A percentile compares a stretch with the other conserved stretches of the same genome.
Conservation (phyloP, 2,888 invertebrate species). For the Torymus aiolomorphi region DNA sequence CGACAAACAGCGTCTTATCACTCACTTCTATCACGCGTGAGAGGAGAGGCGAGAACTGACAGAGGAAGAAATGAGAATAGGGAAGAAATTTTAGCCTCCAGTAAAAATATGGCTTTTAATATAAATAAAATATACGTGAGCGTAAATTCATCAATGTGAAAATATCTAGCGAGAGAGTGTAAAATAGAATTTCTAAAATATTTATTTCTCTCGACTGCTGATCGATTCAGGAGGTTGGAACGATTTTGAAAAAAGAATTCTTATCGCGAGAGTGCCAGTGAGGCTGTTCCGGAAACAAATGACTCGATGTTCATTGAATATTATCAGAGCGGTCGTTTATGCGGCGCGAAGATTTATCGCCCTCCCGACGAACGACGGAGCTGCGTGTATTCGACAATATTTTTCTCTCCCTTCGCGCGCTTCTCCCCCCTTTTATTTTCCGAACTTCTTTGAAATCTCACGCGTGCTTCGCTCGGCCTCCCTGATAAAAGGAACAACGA, state of each 20-base stretch:
- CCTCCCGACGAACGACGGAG: background rate
- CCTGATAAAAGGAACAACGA: background rate
- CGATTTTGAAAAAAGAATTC: background rate
- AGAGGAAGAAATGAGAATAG: too few relatives aligned
- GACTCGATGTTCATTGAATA: slow-evolving; percentile 20
- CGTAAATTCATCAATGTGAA: too few relatives aligned
- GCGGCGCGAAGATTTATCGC: slow-evolving; percentile 8
- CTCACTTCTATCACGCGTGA: background rate
- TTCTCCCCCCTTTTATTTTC: slow-evolving; percentile 3
- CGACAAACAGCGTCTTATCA: slow-evolving; percentile 62
- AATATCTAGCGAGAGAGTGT: too few relatives aligned
- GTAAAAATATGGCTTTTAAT: too few relatives aligned
- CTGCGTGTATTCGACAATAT: background rate
- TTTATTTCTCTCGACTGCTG: too few relatives aligned
- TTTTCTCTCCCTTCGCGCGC: slow-evolving; percentile 4
- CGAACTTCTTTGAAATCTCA: slow-evolving; percentile 8
- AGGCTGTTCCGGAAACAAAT: background rate
- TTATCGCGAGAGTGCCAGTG: background rate
- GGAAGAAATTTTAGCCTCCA: too few relatives aligned
- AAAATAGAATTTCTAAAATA: too few relatives aligned
- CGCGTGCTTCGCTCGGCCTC: background rate
- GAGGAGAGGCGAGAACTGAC: too few relatives aligned
- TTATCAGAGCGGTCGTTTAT: slow-evolving; percentile 2
- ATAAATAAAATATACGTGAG: too few relatives aligned
- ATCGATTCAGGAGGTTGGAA: too few relatives aligned